Evolutionary conservation across 2,797 vertebrate species (phyloP).

Genomic region (Alfaro cultratus): DNA sequence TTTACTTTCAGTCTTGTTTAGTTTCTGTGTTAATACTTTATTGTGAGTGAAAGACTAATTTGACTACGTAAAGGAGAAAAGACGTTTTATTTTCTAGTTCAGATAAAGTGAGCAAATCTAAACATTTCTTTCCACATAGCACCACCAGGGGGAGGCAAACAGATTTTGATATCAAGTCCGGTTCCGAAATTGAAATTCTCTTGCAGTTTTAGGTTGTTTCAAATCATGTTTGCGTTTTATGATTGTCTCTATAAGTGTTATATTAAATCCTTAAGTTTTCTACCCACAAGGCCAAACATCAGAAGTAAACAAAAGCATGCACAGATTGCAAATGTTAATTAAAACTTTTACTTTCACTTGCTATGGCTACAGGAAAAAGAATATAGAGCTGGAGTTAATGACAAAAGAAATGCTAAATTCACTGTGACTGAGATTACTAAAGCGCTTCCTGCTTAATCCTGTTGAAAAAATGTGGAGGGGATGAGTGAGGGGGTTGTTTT

Average conservation of each 20-base stretch:
- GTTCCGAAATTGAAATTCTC: neutral
- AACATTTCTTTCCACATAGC: neutral
- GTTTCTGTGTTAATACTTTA: neutral
- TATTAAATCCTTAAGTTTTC: neutral
- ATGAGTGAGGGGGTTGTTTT: neutral
- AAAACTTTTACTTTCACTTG: neutral
- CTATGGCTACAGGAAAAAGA: neutral
- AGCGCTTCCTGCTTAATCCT: neutral
- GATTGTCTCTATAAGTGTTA: neutral
- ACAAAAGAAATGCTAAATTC: neutral
- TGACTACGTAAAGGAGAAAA: neutral
- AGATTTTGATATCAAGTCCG: neutral
- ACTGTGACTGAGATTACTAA: neutral
- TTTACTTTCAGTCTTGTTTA: neutral
- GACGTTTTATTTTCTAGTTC: neutral
- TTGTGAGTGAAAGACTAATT: neutral
- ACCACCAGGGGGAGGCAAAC: slow-evolving; percentile 1
- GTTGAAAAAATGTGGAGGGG: neutral
- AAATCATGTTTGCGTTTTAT: neutral
- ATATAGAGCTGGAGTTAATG: neutral
- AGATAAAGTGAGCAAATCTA: neutral
- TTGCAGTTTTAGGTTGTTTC: neutral
- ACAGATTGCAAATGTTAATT: neutral
- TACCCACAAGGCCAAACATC: neutral
- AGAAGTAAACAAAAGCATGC: neutral